Base-by-base conservation (phyloP, 2,888 invertebrate species). In the Philonicus albiceps region DNA sequence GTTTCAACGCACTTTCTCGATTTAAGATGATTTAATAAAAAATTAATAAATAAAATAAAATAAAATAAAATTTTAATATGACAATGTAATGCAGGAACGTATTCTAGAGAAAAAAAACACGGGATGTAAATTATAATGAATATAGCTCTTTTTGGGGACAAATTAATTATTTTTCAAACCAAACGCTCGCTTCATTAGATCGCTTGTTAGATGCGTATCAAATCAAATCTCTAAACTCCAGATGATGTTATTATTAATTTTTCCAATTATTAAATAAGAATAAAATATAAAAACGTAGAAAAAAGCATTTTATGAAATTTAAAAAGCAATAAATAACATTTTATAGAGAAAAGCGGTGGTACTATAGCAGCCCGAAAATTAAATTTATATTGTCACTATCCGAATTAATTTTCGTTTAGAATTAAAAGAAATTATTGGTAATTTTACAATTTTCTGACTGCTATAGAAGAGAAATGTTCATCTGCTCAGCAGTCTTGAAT, bases 221-320 rank as follows among this genome's bases (percentile, higher is more conserved):
- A 89, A 89, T 89, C 89, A 89, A 89, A 89, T 88, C 86, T 89
- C 89, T 89, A 89, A 89, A 88, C 89, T 89, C 89, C 89, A 89
- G 89, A 89, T 88, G 86, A 49, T 85, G 11, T 81, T 55, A 55
- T n/a, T 40, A 64, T 64, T 53, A 55, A 27, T 81, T 49, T 81
- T 55, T n/a, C n/a, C 34, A 8, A 34, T 30, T 37, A 78, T 19
- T 8, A 40, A 78, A 40, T 27, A 27, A 78, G 22, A 40, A n/a
- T n/a, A n/a, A n/a, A n/a, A n/a, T n/a, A n/a, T n/a, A n/a, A 7
- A 37, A 43, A 3, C 40, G 22, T 34, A 74, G 74, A 74, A 19
- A 30, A 74, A 74, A 74, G 31, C 74, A 31, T 74, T 74, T 34
- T 30, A 34, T 74, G 31, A 31, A 74, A 74, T 34, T 27, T 7